These are phyloP conservation scores for Drosophila mercatorum DNA, from an alignment of 2,888 invertebrate species.

Conservation along the genomic window DNA sequence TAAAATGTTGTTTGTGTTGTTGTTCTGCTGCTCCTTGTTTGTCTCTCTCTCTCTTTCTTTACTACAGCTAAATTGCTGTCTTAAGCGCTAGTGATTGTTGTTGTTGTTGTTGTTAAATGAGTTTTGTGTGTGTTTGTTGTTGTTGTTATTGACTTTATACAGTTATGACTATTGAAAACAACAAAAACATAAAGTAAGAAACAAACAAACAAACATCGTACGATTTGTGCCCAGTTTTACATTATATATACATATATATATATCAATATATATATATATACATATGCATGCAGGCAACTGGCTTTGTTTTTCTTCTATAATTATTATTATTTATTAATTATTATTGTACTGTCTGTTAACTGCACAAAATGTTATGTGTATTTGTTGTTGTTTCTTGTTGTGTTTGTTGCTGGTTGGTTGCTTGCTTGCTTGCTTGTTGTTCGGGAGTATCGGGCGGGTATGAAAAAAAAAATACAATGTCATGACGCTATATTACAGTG, in stretches of 20 bases:
- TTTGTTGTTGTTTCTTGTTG: not conserved
- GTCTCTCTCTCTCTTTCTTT: not conserved
- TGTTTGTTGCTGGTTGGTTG: not conserved
- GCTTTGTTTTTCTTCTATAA: constrained; percentile 3
- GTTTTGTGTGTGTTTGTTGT: not conserved
- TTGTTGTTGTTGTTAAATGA: constrained; percentile 8
- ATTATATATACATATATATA: not conserved
- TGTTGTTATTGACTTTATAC: constrained; percentile 19
- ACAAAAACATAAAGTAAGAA: constrained; percentile 11
- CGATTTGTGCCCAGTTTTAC: constrained; percentile 19
- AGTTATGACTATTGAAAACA: constrained; percentile 36
- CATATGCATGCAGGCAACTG: constrained; percentile 4
- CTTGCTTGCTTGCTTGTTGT: not conserved
- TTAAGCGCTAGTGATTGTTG: constrained; percentile 61
- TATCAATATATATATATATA: not conserved
- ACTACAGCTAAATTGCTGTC: constrained; percentile 23
- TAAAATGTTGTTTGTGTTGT: constrained; percentile 13
- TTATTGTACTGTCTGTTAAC: constrained; percentile 58
- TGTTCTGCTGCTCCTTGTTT: not conserved
- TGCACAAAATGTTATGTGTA: constrained; percentile 37
- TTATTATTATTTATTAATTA: constrained; percentile 13
- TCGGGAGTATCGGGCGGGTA: constrained; percentile 4
- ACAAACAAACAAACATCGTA: constrained; percentile 6
- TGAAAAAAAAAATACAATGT: constrained; percentile 24
- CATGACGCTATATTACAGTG: constrained; percentile 48